Percentiles rank a stretch among this genome's conserved stretches.
These are phyloP conservation scores for Xestia xanthographa DNA, from an alignment of 2,888 invertebrate genomes.

Conservation along the genomic window DNA sequence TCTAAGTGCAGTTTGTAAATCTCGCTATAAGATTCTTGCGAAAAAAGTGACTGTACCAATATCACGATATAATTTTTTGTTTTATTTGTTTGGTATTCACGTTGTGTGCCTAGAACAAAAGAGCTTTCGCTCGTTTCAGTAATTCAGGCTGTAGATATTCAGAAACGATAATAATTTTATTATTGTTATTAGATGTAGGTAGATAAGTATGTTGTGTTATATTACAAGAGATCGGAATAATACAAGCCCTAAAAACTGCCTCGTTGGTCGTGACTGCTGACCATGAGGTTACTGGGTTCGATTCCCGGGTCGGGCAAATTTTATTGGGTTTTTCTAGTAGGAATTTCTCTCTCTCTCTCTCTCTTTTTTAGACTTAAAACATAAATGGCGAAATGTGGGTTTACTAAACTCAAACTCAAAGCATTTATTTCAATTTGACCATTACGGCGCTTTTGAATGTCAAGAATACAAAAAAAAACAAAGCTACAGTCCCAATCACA, in stretches of 20 bases:
- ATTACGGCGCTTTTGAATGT: too few relatives aligned
- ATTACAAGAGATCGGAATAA: neutral
- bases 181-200: neutral
- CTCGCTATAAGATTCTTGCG: neutral
- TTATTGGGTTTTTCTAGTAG: too few relatives aligned
- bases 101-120: conserved; percentile 29
- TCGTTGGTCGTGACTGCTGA: too few relatives aligned
- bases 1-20: neutral
- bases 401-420: too few relatives aligned
- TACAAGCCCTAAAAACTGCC: neutral
- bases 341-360: too few relatives aligned
- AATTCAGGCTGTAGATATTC: conserved; percentile 17
- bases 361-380: too few relatives aligned
- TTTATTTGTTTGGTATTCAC: conserved; percentile 29
- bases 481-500: too few relatives aligned
- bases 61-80: neutral
- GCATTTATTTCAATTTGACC: too few relatives aligned
- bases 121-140: conserved; percentile 23
- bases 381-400: too few relatives aligned
- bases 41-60: neutral
- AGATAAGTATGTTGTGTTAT: neutral
- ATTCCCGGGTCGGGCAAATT: neutral
- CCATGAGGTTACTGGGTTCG: too few relatives aligned
- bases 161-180: conserved; percentile 25
- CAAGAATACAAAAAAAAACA: too few relatives aligned